phyloP scores from a whole-genome alignment of 2,113 vertebrate species.

The Furnarius figulus region DNA sequence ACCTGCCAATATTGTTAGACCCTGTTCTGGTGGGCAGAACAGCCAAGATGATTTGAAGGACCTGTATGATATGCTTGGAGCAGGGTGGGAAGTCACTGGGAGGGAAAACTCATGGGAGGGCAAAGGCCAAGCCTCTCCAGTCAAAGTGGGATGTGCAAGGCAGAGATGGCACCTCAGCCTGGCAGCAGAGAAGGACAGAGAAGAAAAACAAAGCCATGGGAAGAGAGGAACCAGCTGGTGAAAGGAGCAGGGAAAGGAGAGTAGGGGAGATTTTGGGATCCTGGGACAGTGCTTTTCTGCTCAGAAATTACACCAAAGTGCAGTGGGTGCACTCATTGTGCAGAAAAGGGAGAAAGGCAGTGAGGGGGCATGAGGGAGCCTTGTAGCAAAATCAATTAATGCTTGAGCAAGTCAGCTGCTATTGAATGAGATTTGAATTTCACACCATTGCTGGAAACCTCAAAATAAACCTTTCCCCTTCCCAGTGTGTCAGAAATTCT shows the following conservation, averaged over 20 bases:
- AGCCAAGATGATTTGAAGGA: not conserved
- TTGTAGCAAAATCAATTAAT: constrained; percentile 33
- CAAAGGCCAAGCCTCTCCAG: not conserved
- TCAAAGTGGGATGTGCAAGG: not conserved
- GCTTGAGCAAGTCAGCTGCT: not conserved
- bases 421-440: constrained; percentile 45
- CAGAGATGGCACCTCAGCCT: not conserved
- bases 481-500: not conserved
- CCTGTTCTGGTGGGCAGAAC: not conserved
- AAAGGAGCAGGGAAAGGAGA: not conserved
- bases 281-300: not conserved
- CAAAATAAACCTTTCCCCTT: constrained; percentile 46
- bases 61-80: not conserved
- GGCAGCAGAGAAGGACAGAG: not conserved
- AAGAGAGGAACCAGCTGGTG: not conserved
- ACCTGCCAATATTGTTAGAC: not conserved
- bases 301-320: not conserved
- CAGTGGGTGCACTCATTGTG: not conserved
- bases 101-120: not conserved
- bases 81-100: not conserved
- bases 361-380: not conserved
- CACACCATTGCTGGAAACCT: constrained; percentile 41
- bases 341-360: not conserved
- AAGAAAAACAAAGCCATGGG: not conserved
- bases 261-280: not conserved